Evolutionary conservation across 2,797 vertebrate species (phyloP), one percentile per base, ranked within the genome.

Genomic region (Vireo griseus): DNA sequence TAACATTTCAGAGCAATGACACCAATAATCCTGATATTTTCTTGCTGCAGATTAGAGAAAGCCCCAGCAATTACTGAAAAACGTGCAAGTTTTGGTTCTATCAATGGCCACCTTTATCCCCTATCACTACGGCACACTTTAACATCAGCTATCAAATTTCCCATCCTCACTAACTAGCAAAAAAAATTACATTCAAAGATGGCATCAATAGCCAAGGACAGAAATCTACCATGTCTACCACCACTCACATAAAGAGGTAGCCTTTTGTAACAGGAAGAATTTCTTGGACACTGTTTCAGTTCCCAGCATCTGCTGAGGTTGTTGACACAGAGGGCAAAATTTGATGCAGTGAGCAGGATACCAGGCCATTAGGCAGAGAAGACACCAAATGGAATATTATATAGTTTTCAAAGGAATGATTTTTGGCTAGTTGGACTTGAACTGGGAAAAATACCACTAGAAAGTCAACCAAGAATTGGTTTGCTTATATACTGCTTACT

Each of bases 21-120:
- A 90, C 10, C 62, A 94, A 87, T 88, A 92, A 94, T 90, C 90
- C 66, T 84, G 86, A 55, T 62, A 84, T 88, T 96, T 91, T 33
- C 80, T 81, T 88, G 75, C 80, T 84, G 62, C 73, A 93, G 72
- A 86, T 94, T 90, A 81, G 76, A 94, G 58, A 51, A 93, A 95
- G 59, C 14, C 37, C 17, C 47, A 66, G 84, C 47, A 69, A 65
- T 48, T 81, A 75, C 26, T 8, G 55, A 62, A 84, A 92, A 88
- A 50, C 22, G 13, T 26, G 9, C n/a, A 65, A 72, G 35, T 76
- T 88, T 59, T 28, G 17, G 16, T 50, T 75, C 58, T 51, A n/a
- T 42, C 33, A n/a, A 6, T 58, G 47, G 42, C 50, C 47, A 69
- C n/a, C 52, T 86, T 82, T 82, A 84, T 59, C 47, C 18, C 13